Base-by-base conservation (phyloP, 2,888 invertebrate species). In the Ennomos fuscantarius region DNA sequence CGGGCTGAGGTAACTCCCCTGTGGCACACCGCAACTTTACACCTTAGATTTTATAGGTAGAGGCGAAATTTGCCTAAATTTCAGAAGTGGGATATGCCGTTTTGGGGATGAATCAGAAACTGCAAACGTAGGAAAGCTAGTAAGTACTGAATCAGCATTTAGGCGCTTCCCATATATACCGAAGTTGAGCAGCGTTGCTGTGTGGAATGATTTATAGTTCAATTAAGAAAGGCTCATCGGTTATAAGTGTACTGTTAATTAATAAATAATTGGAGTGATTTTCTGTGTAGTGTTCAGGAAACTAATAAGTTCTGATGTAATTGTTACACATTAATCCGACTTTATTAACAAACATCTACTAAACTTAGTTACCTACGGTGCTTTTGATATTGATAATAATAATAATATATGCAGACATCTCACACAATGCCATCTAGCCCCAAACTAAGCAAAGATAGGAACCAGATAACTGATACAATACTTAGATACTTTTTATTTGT, bases 191-290 rank as follows among this genome's bases (percentile, higher is more conserved):
- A 73, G 74, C 76, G 81, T 77, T 76, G 62, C 65, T 67, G 73
- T 66, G 73, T 73, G 73, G 72, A 73, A 81, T 90, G 91, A 91
- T 91, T 89, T 88, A 91, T 90, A 78, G 83, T 81, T 81, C 85
- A 89, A 89, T 90, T 89, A 88, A 73, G 76, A 74, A 74, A 72
- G 73, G 73, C 78, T 83, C 83, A 83, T 84, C 79, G 83, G 81
- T 76, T 76, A 75, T 78, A 75, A 76, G 46, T 41, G 53, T 79
- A 77, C 67, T 73, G 78, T 77, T 77, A 72, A 73, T 72, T 66
- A 66, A 68, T 72, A 70, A 60, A 36, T 59, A 55, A 66, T 63
- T 63, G 50, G 48, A 51, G 42, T 51, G 42, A 47, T 42, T 57
- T 57, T 43, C 51, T 42, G 24, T 51, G 46, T 46, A 39, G 42